These are phyloP conservation scores for Armadillidium nasatum DNA, from an alignment of 1,140 invertebrate genomes.

Conservation along the genomic window DNA sequence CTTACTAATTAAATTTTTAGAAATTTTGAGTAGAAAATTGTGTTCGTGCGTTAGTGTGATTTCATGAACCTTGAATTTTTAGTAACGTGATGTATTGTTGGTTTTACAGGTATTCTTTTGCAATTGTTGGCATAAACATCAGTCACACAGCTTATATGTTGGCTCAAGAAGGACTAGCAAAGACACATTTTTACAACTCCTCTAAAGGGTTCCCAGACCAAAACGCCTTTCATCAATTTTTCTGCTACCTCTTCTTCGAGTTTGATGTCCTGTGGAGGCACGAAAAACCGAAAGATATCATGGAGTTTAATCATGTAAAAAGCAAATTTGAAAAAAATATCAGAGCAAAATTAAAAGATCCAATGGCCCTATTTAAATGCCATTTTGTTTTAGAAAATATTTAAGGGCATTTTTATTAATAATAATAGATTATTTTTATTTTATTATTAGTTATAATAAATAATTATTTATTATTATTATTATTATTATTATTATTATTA, in stretches of 20 bases:
- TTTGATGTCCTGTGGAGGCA: conserved; percentile 91
- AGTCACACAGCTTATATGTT: conserved; percentile 82
- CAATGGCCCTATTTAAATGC: conserved; percentile 64
- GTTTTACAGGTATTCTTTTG: conserved; percentile 59
- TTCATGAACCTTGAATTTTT: no score
- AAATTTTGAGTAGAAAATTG: no score
- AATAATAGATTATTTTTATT: no score
- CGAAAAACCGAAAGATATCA: conserved; percentile 83
- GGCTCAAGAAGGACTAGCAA: conserved; percentile 72
- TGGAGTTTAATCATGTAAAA: conserved; percentile 86
- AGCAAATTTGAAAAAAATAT: conserved; percentile 75
- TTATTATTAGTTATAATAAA: no score
- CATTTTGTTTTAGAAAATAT: conserved; percentile 61
- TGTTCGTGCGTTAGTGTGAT: no score
- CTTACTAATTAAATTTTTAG: no score
- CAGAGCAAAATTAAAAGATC: conserved; percentile 59
- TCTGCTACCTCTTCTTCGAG: conserved; percentile 88
- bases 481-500: no score
- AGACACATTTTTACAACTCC: conserved; percentile 87
- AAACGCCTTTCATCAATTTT: conserved; percentile 84
- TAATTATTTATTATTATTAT: no score
- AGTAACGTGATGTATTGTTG: no score
- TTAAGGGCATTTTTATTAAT: no score
- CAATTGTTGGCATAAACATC: conserved; percentile 84
- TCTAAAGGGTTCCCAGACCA: conserved; percentile 56